Percentiles rank a stretch among this genome's conserved stretches.
phyloP scores from a whole-genome alignment of 2,797 vertebrate species.

The Sebastes steindachneri region DNA sequence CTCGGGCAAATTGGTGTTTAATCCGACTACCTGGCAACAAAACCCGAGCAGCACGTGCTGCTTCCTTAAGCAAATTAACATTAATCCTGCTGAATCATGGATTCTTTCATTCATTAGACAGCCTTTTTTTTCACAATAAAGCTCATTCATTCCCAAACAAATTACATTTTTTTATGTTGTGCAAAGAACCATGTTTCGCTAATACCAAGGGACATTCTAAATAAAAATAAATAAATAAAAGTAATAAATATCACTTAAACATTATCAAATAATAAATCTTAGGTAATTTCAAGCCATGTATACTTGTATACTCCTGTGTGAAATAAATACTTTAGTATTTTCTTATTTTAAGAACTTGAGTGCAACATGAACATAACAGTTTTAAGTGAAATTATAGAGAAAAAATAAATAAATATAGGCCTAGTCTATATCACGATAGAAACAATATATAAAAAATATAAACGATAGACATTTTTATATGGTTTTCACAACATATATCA shows the following conservation, averaged over 20 bases:
- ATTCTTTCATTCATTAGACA: not conserved
- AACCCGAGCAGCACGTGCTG: constrained; percentile 45
- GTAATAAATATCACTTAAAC: not conserved
- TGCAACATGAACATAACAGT: not conserved
- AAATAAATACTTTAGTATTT: not conserved
- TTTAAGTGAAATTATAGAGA: not conserved
- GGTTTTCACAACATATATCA: not conserved
- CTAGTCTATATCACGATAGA: not conserved
- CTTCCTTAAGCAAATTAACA: constrained; percentile 46
- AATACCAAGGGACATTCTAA: not conserved
- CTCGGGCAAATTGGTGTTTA: constrained; percentile 11
- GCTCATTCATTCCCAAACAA: not conserved
- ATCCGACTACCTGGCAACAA: constrained; percentile 50
- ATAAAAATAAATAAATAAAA: not conserved
- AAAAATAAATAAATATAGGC: not conserved
- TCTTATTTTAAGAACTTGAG: not conserved
- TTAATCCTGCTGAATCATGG: constrained; percentile 28
- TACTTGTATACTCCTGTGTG: not conserved
- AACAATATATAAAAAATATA: not conserved
- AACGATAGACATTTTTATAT: not conserved
- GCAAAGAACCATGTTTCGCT: not conserved
- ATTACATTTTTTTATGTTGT: not conserved
- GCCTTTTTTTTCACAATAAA: constrained; percentile 19
- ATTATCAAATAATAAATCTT: not conserved
- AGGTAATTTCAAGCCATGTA: not conserved